Conservation (phyloP, 92 coral and sea anemone species). For the Porites evermanni region DNA sequence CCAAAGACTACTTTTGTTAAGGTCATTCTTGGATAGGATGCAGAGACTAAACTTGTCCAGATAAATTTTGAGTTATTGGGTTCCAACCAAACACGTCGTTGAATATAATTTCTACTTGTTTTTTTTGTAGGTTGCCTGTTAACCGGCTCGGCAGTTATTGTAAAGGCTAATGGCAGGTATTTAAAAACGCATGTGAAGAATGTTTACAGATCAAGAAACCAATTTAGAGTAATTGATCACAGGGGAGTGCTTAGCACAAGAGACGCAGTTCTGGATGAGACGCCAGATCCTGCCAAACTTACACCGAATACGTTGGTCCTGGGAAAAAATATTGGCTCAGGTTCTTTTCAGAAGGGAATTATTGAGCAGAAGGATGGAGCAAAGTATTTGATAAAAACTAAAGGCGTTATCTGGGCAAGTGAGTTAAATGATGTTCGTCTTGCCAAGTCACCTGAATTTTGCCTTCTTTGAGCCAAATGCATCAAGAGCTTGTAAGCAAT, state of each 20-base stretch:
- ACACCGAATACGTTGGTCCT: not conserved
- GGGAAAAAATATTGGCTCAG: not conserved
- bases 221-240: too few relatives aligned
- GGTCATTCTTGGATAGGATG: too few relatives aligned
- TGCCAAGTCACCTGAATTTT: not conserved
- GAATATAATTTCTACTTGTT: not conserved
- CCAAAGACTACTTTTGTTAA: too few relatives aligned
- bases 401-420: not conserved
- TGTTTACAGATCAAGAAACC: not conserved
- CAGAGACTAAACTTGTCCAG: too few relatives aligned
- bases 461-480: not conserved
- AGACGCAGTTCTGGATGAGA: slow-evolving; percentile 16
- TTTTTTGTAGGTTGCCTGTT: slow-evolving; percentile 19
- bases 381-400: too few relatives aligned
- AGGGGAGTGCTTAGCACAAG: too few relatives aligned
- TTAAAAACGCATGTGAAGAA: not conserved
- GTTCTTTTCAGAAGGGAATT: too few relatives aligned
- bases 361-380: too few relatives aligned
- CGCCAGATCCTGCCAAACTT: not conserved
- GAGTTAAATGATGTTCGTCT: not conserved
- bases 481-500: too few relatives aligned
- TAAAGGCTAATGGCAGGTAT: not conserved
- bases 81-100: too few relatives aligned
- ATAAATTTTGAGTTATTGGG: too few relatives aligned
- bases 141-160: slow-evolving; percentile 15